phyloP scores from a whole-genome alignment of 2,888 invertebrate species.

The Troilus luridus region DNA sequence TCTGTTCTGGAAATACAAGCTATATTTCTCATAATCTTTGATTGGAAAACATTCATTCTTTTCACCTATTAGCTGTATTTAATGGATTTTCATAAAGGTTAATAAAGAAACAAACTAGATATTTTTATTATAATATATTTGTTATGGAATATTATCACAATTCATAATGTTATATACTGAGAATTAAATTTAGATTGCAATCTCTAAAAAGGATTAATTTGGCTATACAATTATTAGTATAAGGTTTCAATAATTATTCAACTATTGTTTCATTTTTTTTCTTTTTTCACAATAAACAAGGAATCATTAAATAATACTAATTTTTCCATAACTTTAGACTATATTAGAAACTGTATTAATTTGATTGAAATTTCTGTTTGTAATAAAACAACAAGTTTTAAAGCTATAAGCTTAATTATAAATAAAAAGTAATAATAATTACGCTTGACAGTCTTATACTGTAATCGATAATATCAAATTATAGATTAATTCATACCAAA shows the following conservation, averaged over 20 bases:
- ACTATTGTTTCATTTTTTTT: background rate
- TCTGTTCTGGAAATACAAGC: too few species aligned
- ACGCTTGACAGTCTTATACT: constrained; percentile 66
- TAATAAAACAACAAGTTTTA: constrained; percentile 63
- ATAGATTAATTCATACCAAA: constrained; percentile 49
- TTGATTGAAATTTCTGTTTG: constrained; percentile 59
- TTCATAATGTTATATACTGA: constrained; percentile 61
- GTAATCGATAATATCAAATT: constrained; percentile 64
- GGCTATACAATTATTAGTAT: constrained; percentile 40
- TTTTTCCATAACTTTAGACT: constrained; percentile 42
- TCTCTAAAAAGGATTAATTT: constrained; percentile 26
- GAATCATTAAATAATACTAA: constrained; percentile 28
- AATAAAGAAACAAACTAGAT: background rate
- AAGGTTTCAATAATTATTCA: constrained; percentile 24
- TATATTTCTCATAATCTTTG: too few species aligned
- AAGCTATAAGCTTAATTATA: constrained; percentile 66
- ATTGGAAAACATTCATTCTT: too few species aligned
- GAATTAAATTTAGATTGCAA: constrained; percentile 58
- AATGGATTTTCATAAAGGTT: background rate
- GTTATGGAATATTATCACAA: constrained; percentile 64
- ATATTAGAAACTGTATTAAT: constrained; percentile 61
- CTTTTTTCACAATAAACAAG: constrained; percentile 25
- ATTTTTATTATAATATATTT: constrained; percentile 59
- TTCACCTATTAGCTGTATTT: background rate
- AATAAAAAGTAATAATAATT: constrained; percentile 63